Evolutionary conservation across 1,140 invertebrate genomes (phyloP), one percentile per base, ranked within the genome.

Genomic region (Colletes latitarsis): DNA sequence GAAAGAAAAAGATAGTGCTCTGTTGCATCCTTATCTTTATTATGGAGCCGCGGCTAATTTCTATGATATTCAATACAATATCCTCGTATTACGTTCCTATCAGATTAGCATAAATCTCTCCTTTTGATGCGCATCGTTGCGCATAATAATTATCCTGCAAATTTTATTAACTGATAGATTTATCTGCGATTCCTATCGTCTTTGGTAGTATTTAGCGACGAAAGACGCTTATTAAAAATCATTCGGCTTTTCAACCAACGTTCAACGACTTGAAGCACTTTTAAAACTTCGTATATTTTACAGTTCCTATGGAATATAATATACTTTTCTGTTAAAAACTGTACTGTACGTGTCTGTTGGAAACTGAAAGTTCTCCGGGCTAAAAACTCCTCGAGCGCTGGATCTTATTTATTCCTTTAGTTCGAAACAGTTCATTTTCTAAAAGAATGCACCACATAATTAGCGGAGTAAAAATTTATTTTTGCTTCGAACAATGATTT

Each of bases 41-140:
- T 71, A 57, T 41, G 10, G 10, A 15, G 39, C n/a, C 8, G 12
- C 19, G 21, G 30, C 39, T 78, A 78, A 78, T 78, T 78, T 78
- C 77, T 79, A 79, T 79, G 19, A 79, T 73, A 73, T 62, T 73
- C 69, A 39, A 79, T 66, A 72, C 39, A 64, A 79, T 64, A 79
- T 79, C 69, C 69, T 73, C 49, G 62, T 79, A 79, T 73, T 73
- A 73, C 62, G 53, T 64, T 73, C 77, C 19, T 73, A 79, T 79
- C 70, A 64, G 60, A 64, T 73, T 55, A 72, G 17, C 69, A 64
- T 79, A 73, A 79, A 79, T 79, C 77, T 57, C 67, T 52, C 39
- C 60, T 19, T 21, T 43, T 53, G 77, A 79, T 66, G 21, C 60
- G 17, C 41, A 19, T 49, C 60, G 77, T 55, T 53, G 46, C 76